Conservation (phyloP, 2,797 vertebrate species). For the Myotis myotis region DNA sequence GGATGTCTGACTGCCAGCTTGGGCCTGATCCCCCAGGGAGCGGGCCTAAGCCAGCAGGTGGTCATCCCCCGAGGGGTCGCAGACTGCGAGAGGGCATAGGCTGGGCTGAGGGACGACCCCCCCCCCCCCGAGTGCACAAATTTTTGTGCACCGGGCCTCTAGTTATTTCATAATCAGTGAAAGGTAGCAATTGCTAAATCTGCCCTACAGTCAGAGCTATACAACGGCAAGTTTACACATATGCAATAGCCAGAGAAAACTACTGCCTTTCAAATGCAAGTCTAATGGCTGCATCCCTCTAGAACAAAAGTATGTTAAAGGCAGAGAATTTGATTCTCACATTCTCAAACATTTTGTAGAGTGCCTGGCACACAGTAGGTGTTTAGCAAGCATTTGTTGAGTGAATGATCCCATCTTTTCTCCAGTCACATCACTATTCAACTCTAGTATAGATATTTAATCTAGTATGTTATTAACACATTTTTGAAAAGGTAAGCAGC, state of each 20-base stretch:
- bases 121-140: no score
- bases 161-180: background rate
- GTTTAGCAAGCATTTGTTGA: background rate
- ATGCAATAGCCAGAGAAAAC: background rate
- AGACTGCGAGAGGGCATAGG: no score
- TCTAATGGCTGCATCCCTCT: background rate
- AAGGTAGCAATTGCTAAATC: background rate
- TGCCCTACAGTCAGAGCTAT: background rate
- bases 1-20: no score
- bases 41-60: no score
- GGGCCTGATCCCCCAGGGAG: no score
- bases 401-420: background rate
- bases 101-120: no score
- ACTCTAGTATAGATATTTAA: background rate
- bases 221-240: background rate
- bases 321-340: background rate
- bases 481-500: background rate
- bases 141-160: no score
- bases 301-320: background rate
- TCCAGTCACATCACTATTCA: background rate
- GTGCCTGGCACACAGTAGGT: background rate
- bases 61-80: no score
- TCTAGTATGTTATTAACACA: background rate
- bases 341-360: background rate
- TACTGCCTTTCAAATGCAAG: background rate